Percentiles rank a stretch among this genome's conserved stretches.
phyloP scores from a whole-genome alignment of 2,888 invertebrate species.

The Lomographa bimaculata region DNA sequence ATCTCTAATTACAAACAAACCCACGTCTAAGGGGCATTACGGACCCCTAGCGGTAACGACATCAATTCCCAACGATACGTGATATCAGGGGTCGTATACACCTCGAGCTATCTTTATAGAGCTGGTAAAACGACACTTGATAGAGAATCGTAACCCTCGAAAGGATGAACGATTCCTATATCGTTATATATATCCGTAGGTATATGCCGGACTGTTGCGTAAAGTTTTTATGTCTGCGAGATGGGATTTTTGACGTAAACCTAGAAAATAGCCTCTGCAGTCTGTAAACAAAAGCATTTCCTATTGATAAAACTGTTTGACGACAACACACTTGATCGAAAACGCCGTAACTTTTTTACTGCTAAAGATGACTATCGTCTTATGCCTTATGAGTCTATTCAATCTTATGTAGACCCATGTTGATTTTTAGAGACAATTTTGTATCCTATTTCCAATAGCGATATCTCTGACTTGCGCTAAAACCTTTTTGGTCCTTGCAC shows the following conservation, averaged over 20 bases:
- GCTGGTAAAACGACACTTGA: conserved; percentile 26
- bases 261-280: conserved; percentile 4
- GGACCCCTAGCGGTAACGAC: conserved; percentile 8
- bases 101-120: conserved; percentile 19
- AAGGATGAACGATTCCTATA: conserved; percentile 21
- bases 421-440: not conserved
- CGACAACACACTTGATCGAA: conserved; percentile 8
- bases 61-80: conserved; percentile 20
- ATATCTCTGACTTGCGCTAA: no score
- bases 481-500: no score
- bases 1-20: conserved; percentile 10
- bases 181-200: no score
- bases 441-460: no score
- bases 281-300: conserved; percentile 14
- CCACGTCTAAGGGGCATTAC: conserved; percentile 14
- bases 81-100: conserved; percentile 18
- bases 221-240: conserved; percentile 17
- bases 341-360: conserved; percentile 12
- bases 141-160: conserved; percentile 22
- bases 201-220: conserved; percentile 3
- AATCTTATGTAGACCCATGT: conserved; percentile 4
- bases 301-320: conserved; percentile 8
- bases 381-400: conserved; percentile 9
- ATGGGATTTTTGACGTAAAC: conserved; percentile 7
- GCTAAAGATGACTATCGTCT: conserved; percentile 4